Conservation (phyloP, 2,797 vertebrate species). For the Neolamprologus multifasciatus region DNA sequence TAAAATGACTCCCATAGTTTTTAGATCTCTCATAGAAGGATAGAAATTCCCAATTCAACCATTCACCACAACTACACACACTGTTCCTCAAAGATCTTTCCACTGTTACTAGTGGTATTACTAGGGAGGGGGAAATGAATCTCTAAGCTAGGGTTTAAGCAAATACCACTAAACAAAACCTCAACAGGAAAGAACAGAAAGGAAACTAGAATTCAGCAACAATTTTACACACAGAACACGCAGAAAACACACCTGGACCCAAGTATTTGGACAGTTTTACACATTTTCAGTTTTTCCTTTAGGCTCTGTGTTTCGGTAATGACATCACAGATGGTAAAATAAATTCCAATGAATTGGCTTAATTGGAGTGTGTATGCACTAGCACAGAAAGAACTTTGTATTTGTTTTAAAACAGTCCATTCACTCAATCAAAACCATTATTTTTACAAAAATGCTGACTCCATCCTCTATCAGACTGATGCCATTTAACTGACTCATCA, state of each 20-base stretch:
- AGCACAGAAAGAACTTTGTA: background rate
- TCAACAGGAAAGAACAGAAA: background rate
- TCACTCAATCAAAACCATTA: background rate
- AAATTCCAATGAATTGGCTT: background rate
- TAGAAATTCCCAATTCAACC: background rate
- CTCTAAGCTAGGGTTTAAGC: background rate
- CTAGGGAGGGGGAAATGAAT: background rate
- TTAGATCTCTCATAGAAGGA: background rate
- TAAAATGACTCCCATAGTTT: background rate
- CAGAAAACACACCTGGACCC: background rate
- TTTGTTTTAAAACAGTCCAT: background rate
- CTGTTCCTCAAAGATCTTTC: background rate
- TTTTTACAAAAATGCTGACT: background rate
- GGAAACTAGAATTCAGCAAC: background rate
- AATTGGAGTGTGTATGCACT: background rate
- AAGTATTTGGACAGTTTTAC: background rate
- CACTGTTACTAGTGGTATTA: background rate
- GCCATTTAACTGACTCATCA: background rate
- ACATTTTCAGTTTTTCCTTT: background rate
- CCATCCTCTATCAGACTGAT: background rate
- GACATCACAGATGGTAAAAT: background rate
- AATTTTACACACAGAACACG: background rate
- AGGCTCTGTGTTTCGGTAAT: background rate
- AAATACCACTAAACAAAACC: background rate
- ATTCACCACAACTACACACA: constrained; percentile 15